phyloP scores from a whole-genome alignment of 1,140 invertebrate species.

The Aphis craccivora region DNA sequence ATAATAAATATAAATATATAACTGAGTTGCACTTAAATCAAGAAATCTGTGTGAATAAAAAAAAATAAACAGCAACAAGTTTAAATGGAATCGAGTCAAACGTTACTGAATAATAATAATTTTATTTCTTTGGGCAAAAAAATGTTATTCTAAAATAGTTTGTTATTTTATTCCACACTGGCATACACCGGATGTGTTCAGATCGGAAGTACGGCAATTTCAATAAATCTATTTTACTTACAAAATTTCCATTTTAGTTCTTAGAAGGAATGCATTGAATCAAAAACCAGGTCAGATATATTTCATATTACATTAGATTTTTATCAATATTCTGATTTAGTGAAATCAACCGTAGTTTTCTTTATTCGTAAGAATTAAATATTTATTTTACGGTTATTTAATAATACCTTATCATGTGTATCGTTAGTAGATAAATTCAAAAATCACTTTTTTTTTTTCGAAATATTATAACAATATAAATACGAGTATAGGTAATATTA shows the following conservation, averaged over 20 bases:
- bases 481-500: no score
- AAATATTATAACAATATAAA: no score
- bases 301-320: not conserved
- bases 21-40: not conserved
- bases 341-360: not conserved
- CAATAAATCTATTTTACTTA: not conserved
- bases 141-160: not conserved
- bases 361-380: not conserved
- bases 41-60: not conserved
- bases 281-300: not conserved
- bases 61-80: not conserved
- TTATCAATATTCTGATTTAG: not conserved
- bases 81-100: not conserved
- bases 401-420: not conserved
- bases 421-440: no score
- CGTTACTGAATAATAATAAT: not conserved
- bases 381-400: not conserved
- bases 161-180: not conserved
- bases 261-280: not conserved
- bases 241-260: not conserved
- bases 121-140: not conserved
- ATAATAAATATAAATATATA: not conserved
- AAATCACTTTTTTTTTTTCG: no score
- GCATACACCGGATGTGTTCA: not conserved
- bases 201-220: not conserved